Percentiles rank a stretch among this genome's conserved stretches.
Conservation (phyloP, 92 coral and sea anemone species). For the Epizoanthus illoricatus region DNA sequence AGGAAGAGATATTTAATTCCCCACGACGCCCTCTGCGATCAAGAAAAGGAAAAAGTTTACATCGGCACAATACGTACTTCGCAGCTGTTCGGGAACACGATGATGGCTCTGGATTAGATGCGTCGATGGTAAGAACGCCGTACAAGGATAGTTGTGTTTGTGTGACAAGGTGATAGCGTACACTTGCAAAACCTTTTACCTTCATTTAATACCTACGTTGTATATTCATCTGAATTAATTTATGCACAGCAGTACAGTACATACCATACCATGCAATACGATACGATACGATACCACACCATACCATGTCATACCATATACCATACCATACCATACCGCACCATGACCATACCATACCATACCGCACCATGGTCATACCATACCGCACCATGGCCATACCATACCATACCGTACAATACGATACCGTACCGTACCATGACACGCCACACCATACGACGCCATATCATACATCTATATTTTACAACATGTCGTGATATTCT, state of each 20-base stretch:
- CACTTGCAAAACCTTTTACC: too few species aligned
- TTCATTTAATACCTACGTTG: too few species aligned
- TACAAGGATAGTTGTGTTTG: background rate
- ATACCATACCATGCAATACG: too few species aligned
- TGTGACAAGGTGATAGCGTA: too few species aligned
- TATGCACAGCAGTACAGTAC: background rate
- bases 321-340: too few species aligned
- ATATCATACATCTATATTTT: too few species aligned
- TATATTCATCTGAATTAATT: background rate
- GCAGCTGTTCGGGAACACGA: constrained; percentile 61
- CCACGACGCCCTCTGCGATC: constrained; percentile 50
- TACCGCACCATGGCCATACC: background rate
- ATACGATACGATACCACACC: too few species aligned
- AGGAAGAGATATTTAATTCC: constrained; percentile 67
- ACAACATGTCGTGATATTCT: too few species aligned
- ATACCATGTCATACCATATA: too few species aligned
- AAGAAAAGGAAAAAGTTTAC: constrained; percentile 50
- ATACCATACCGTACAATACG: background rate
- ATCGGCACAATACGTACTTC: constrained; percentile 67
- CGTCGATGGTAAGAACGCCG: constrained; percentile 59
- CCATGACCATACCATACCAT: too few species aligned
- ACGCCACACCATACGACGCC: too few species aligned
- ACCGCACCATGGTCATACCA: too few species aligned
- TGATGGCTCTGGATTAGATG: constrained; percentile 47
- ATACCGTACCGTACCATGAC: background rate